These are phyloP conservation scores for Lateolabrax maculatus DNA, from an alignment of 2,797 vertebrate species.

Conservation along the genomic window DNA sequence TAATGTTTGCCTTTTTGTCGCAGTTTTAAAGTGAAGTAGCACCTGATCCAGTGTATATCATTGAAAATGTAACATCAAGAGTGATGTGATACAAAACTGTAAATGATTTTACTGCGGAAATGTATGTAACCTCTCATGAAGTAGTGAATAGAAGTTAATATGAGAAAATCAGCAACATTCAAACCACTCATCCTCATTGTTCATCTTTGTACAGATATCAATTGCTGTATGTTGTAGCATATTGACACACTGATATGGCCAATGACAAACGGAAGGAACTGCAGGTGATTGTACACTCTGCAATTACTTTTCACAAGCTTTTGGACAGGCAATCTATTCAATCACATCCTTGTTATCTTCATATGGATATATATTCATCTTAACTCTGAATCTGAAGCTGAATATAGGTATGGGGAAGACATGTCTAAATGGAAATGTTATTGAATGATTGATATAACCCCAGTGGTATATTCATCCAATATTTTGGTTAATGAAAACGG, in stretches of 20 bases:
- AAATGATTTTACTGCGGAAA: background rate
- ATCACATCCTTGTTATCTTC: conserved; percentile 64
- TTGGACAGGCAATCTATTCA: conserved; percentile 60
- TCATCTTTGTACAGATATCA: conserved; percentile 46
- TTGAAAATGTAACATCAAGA: background rate
- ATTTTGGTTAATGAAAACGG: conserved; percentile 66
- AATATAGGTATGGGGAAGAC: conserved; percentile 53
- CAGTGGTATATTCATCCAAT: conserved; percentile 54
- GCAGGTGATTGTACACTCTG: conserved; percentile 63
- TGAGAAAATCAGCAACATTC: conserved; percentile 30
- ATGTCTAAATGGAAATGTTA: conserved; percentile 69
- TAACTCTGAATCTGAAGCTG: conserved; percentile 49
- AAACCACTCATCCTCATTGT: conserved; percentile 21
- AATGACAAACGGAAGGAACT: conserved; percentile 58
- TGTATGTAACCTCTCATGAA: conserved; percentile 15
- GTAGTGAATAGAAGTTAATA: conserved; percentile 40
- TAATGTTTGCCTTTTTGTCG: background rate
- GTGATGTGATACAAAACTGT: background rate
- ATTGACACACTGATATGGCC: conserved; percentile 35
- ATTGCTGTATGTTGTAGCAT: conserved; percentile 24
- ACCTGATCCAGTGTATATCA: background rate
- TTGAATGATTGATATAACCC: conserved; percentile 62
- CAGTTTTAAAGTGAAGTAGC: background rate
- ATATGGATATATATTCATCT: conserved; percentile 67
- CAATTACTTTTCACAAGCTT: conserved; percentile 66